These are phyloP conservation scores for Trichosurus vulpecula DNA, from an alignment of 2,797 vertebrate genomes.

Conservation along the genomic window DNA sequence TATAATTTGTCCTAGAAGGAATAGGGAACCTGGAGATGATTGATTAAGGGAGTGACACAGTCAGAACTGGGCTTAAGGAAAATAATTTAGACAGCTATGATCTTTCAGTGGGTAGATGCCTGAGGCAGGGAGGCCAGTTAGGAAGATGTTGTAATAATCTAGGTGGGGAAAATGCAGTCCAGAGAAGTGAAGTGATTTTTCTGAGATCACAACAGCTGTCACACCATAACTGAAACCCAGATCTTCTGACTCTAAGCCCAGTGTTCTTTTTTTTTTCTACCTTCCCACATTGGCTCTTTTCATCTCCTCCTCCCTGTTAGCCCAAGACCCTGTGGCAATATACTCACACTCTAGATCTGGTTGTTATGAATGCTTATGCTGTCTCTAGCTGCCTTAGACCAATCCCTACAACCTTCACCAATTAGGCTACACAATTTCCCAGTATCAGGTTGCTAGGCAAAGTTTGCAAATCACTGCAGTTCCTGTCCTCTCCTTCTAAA, in stretches of 20 bases:
- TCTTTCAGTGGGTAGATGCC: no score
- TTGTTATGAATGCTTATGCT: neutral
- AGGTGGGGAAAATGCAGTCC: neutral
- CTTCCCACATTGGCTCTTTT: neutral
- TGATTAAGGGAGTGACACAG: no score
- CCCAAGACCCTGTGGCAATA: neutral
- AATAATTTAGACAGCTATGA: no score
- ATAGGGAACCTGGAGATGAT: no score
- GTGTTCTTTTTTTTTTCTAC: neutral
- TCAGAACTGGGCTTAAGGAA: no score
- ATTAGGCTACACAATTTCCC: neutral
- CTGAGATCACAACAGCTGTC: neutral
- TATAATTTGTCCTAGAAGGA: no score
- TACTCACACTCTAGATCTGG: neutral
- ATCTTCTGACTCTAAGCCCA: neutral
- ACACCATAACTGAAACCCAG: neutral
- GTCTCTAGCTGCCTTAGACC: neutral
- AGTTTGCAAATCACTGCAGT: neutral
- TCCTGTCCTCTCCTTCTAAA: neutral
- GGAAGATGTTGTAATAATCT: neutral
- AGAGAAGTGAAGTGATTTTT: neutral
- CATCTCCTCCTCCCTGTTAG: neutral
- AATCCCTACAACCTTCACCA: neutral
- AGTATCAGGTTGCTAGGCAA: neutral
- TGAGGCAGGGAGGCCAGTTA: no score